Percentiles rank a stretch among this genome's conserved stretches.
phyloP scores from a whole-genome alignment of 2,888 invertebrate genomes.

The Dynastes hyllus region DNA sequence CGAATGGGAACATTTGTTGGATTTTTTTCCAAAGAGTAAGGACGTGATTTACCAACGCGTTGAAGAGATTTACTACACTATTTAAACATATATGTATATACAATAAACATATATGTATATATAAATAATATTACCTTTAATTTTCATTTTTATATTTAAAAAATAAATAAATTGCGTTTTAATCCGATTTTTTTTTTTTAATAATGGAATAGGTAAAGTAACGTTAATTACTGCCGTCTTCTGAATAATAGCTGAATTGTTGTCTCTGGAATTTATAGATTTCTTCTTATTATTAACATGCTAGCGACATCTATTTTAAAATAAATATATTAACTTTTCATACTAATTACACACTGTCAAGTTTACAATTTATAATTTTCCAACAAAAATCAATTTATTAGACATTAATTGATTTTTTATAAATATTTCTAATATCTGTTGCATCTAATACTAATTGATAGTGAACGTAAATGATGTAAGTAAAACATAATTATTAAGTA shows the following conservation, averaged over 20 bases:
- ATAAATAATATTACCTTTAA: too few species aligned
- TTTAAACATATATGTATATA: constrained; percentile 47
- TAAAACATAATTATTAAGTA: neutral
- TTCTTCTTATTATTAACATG: neutral
- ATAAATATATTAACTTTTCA: neutral
- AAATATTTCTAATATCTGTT: neutral
- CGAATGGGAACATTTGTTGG: constrained; percentile 73
- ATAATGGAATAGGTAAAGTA: too few species aligned
- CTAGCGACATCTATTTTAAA: neutral
- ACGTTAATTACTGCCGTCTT: neutral
- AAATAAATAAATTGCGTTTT: too few species aligned
- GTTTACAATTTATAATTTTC: neutral
- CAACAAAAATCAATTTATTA: neutral
- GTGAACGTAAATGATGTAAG: neutral
- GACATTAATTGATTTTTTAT: neutral
- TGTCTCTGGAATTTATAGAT: neutral
- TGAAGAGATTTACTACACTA: constrained; percentile 53
- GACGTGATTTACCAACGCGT: constrained; percentile 61
- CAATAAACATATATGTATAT: too few species aligned
- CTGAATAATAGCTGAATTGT: neutral
- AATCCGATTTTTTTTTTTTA: too few species aligned
- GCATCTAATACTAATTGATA: neutral
- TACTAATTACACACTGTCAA: neutral
- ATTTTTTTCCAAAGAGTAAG: constrained; percentile 62
- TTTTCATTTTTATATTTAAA: too few species aligned